Conservation (phyloP, 2,113 vertebrate genomes). For the Nycticorax nycticorax region DNA sequence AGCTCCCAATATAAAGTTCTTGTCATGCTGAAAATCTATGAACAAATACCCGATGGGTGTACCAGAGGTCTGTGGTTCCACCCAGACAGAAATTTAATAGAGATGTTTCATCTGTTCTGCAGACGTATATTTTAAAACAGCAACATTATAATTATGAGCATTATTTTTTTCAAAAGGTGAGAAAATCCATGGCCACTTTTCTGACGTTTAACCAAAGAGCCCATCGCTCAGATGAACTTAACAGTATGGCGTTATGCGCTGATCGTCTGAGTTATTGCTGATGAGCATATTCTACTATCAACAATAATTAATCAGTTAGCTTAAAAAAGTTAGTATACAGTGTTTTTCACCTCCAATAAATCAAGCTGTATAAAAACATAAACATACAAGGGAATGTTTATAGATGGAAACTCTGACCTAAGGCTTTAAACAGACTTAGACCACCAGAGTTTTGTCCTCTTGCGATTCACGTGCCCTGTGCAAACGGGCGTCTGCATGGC, state of each 20-base stretch:
- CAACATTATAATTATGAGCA: neutral
- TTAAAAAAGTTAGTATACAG: constrained; percentile 20
- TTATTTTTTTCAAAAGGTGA: neutral
- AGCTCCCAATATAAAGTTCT: neutral
- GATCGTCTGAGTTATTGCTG: neutral
- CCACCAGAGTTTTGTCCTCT: constrained; percentile 24
- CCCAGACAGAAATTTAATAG: neutral
- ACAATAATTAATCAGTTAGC: constrained; percentile 40
- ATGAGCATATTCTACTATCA: constrained; percentile 5
- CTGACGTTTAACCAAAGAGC: neutral
- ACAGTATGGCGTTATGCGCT: neutral
- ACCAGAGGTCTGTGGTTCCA: neutral
- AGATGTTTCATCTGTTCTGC: neutral
- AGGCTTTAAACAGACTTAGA: constrained; percentile 39
- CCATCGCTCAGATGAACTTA: neutral
- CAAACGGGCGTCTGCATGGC: neutral
- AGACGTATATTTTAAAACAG: neutral
- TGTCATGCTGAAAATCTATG: neutral
- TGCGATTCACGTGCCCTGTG: rapidly evolving
- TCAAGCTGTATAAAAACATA: constrained; percentile 36
- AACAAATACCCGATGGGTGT: neutral
- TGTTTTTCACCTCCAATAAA: constrained; percentile 60
- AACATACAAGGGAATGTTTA: constrained; percentile 48
- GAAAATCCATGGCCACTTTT: neutral
- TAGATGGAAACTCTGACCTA: constrained; percentile 56